These are phyloP conservation scores for Cryptotis parvus DNA, from an alignment of 2,113 vertebrate species.

Conservation along the genomic window DNA sequence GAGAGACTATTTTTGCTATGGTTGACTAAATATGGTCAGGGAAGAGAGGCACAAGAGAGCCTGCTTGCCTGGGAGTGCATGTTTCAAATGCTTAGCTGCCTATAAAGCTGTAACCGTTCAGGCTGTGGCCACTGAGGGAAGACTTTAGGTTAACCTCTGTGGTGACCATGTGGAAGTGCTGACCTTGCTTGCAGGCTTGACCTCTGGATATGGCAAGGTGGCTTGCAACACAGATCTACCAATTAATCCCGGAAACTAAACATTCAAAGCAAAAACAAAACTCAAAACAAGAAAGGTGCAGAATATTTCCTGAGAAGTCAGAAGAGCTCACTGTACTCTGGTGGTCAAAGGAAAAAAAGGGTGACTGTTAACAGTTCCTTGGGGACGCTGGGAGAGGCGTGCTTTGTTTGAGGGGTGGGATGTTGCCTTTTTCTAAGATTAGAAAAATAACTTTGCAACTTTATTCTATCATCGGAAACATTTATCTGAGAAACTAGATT, in stretches of 20 bases:
- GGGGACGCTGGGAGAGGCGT: conserved; percentile 73
- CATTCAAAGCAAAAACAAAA: conserved; percentile 67
- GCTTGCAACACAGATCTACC: conserved; percentile 85
- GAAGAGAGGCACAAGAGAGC: conserved; percentile 96
- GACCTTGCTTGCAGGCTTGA: conserved; percentile 88
- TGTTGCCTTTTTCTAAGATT: conserved; percentile 67
- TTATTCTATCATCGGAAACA: conserved; percentile 76
- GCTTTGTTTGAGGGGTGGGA: conserved; percentile 39
- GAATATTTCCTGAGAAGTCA: conserved; percentile 85
- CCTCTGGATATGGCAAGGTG: conserved; percentile 87
- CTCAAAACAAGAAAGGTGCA: conserved; percentile 87
- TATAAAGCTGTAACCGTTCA: conserved; percentile 93
- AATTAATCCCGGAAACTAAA: conserved; percentile 85
- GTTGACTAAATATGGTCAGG: conserved; percentile 99
- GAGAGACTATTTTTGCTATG: conserved; percentile 98
- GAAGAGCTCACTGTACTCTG: conserved; percentile 85
- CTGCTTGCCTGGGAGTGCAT: conserved; percentile 93
- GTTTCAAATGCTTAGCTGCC: conserved; percentile 96
- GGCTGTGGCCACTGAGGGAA: conserved; percentile 87
- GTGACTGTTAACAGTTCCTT: conserved; percentile 64
- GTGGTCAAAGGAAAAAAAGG: conserved; percentile 81
- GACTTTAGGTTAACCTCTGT: conserved; percentile 83
- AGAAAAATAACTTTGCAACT: conserved; percentile 82
- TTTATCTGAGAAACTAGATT: conserved; percentile 82
- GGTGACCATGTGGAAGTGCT: conserved; percentile 85